phyloP scores from a whole-genome alignment of 2,888 invertebrate genomes.

The Eupsilia transversa region DNA sequence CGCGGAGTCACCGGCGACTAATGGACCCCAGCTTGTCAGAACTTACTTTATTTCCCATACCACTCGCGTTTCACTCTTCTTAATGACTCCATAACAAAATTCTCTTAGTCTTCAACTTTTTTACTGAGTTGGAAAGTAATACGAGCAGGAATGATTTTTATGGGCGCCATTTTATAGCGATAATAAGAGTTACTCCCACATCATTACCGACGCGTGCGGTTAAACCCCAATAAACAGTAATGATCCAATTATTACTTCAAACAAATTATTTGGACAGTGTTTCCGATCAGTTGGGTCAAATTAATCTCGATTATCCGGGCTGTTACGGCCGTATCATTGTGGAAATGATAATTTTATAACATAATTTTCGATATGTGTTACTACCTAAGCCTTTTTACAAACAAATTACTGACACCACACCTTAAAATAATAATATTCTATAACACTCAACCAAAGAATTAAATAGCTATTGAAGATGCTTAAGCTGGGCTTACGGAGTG shows the following conservation, averaged over 20 bases:
- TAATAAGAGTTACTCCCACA: constrained; percentile 40
- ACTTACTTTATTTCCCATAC: constrained; percentile 71
- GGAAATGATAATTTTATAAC: constrained; percentile 33
- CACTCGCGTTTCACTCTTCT: constrained; percentile 64
- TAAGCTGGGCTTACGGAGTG: constrained; percentile 58
- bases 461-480: constrained; percentile 55
- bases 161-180: constrained; percentile 44
- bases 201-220: constrained; percentile 41
- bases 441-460: constrained; percentile 20
- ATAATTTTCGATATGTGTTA: constrained; percentile 21
- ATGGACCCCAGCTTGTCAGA: constrained; percentile 71
- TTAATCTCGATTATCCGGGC: constrained; percentile 41
- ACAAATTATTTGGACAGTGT: constrained; percentile 52
- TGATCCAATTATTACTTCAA: constrained; percentile 61
- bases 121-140: constrained; percentile 41
- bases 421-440: constrained; percentile 23
- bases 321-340: constrained; percentile 30
- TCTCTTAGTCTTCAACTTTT: constrained; percentile 44
- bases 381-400: constrained; percentile 7
- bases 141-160: constrained; percentile 42
- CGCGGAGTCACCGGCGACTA: constrained; percentile 70
- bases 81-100: constrained; percentile 54
- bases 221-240: constrained; percentile 61
- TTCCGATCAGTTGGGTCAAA: constrained; percentile 48
- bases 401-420: constrained; percentile 1